Evolutionary conservation across 2,113 vertebrate species (phyloP), one percentile per base, ranked within the genome.

Genomic region (Phocoena sinus): DNA sequence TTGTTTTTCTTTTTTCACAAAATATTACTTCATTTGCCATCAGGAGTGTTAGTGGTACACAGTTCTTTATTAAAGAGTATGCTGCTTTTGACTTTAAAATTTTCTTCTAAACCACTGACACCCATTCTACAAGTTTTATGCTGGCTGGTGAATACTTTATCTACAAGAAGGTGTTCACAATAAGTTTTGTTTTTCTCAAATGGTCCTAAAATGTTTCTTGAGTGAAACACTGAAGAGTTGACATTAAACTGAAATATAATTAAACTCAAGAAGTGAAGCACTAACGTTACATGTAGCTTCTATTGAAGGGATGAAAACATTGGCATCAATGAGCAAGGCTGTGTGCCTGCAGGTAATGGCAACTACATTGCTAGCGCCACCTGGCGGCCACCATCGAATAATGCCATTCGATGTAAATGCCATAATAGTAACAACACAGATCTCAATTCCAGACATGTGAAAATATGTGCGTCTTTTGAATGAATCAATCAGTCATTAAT

Each of bases 331-430:
- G 58, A 26, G 47, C 23, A 50, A 31, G 20, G 53, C 77, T 26
- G 26, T 1, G 26, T 4, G 5, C 18, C 0, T 1, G 4, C 0
- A 36, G 18, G 26, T 36, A 26, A 12, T 1, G 21, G 5, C 14
- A 26, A 33, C 7, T 8, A 0, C 3, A 0, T 58, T 41, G 3
- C 2, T 28, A 6, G 23, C 13, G 20, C 13, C 21, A n/a, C 21
- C 31, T 6, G 63, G 25, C 28, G 18, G 65, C 38, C 4, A 6
- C 2, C 31, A 0, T 1, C 1, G 0, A 21, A 20, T 2, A 38
- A n/a, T n/a, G 5, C 36, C 28, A 0, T 80, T 58, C 58, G 28
- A 8, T 8, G 11, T 17, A 23, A 41, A 38, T 17, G 3, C 5
- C 41, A 5, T 18, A 33, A 58, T n/a, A 38, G 11, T 41, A 31